Evolutionary conservation across 92 coral and sea anemone genomes (phyloP).

Genomic region (Bergia puertoricense): DNA sequence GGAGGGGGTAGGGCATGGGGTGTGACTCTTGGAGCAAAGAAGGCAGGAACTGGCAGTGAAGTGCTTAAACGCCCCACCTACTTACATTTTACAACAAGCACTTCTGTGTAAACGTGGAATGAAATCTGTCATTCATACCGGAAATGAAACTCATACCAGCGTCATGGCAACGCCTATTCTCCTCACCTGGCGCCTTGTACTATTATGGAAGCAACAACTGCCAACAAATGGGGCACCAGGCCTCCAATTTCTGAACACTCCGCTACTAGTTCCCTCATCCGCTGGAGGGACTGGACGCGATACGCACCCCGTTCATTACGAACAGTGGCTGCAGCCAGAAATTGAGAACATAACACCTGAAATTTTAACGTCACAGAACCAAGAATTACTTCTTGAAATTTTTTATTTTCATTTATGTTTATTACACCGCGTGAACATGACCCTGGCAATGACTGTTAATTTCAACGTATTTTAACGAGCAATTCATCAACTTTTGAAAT

Average conservation of each 20-base stretch:
- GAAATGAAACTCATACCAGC: neutral
- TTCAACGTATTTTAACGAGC: no score
- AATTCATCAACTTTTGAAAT: no score
- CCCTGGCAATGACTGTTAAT: no score
- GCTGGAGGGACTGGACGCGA: constrained; percentile 85
- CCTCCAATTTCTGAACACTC: constrained; percentile 66
- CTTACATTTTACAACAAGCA: no score
- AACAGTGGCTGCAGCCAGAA: constrained; percentile 86
- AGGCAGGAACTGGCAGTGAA: no score
- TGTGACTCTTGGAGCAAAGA: no score
- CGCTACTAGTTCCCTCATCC: constrained; percentile 76
- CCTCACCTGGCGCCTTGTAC: constrained; percentile 88
- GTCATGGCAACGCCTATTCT: neutral
- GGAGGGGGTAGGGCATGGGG: no score
- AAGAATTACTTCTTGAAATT: neutral
- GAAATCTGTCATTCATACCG: neutral
- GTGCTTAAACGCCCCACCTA: no score
- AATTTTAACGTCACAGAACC: neutral
- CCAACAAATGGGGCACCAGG: constrained; percentile 73
- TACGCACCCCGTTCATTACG: constrained; percentile 91
- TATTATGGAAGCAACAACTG: constrained; percentile 83
- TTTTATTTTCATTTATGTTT: no score
- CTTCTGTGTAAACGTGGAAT: neutral
- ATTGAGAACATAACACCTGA: constrained; percentile 87
- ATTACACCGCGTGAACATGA: no score